Conservation (phyloP, 2,797 vertebrate species). For the Melanotaenia boesemani region DNA sequence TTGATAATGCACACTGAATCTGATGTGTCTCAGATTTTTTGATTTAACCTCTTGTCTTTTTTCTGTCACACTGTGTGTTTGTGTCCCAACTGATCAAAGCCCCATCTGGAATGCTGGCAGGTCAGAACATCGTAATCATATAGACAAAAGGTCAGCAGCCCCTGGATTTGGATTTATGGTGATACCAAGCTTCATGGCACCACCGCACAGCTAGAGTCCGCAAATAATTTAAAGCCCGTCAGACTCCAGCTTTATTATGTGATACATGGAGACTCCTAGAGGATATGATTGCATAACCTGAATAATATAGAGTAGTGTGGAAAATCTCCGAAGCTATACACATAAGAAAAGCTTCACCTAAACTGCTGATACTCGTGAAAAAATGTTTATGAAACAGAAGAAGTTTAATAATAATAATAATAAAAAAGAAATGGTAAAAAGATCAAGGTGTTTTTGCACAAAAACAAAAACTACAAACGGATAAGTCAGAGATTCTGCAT, state of each 20-base stretch:
- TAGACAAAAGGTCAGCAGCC: slow-evolving; percentile 68
- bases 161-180: slow-evolving; percentile 64
- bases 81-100: slow-evolving; percentile 53
- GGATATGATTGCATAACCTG: slow-evolving; percentile 63
- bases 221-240: slow-evolving; percentile 36
- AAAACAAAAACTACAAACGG: neutral
- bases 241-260: slow-evolving; percentile 47
- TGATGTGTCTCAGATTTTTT: neutral
- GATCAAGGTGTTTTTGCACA: neutral
- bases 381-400: neutral
- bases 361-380: neutral
- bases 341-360: neutral
- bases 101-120: slow-evolving; percentile 54
- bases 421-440: too few relatives aligned
- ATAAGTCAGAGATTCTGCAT: neutral
- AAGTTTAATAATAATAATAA: neutral
- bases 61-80: slow-evolving; percentile 27
- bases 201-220: slow-evolving; percentile 48
- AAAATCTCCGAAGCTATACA: neutral
- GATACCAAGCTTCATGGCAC: slow-evolving; percentile 60
- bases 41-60: neutral
- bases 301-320: neutral
- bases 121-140: slow-evolving; percentile 63
- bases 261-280: slow-evolving; percentile 49
- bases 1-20: neutral